Evolutionary conservation across 2,888 invertebrate species (phyloP).

Genomic region (Xestia xanthographa): DNA sequence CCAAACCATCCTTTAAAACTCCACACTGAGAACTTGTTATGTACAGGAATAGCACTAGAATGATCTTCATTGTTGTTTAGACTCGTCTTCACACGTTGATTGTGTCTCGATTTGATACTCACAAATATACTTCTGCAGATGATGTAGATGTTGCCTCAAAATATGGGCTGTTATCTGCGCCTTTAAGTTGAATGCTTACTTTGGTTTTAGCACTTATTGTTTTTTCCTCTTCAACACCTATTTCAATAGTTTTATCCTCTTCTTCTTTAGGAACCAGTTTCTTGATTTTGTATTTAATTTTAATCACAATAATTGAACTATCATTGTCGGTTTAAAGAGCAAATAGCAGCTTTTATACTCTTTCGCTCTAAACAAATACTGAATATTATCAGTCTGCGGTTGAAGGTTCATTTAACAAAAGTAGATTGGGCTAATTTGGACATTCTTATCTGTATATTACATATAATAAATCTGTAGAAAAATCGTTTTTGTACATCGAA

Average conservation of each 20-base stretch:
- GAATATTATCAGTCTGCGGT: slow-evolving; percentile 25
- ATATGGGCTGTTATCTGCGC: background rate
- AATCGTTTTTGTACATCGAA: too few species aligned
- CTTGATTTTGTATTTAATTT: background rate
- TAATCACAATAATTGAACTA: background rate
- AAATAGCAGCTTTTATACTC: background rate
- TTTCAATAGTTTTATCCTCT: background rate
- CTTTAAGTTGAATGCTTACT: background rate
- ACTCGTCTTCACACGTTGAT: too few species aligned
- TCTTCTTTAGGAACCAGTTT: background rate
- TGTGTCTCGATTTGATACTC: background rate
- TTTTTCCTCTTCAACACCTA: background rate
- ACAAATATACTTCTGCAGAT: background rate
- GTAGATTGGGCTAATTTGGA: slow-evolving; percentile 16
- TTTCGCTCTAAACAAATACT: background rate
- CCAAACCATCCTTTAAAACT: slow-evolving; percentile 7
- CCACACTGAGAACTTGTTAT: slow-evolving; percentile 16
- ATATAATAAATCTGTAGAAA: too few species aligned
- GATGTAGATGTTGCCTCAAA: background rate
- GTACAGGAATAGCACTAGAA: slow-evolving; percentile 1
- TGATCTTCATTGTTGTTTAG: slow-evolving; percentile 26
- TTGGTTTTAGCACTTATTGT: background rate
- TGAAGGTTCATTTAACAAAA: slow-evolving; percentile 28
- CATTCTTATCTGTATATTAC: too few species aligned
- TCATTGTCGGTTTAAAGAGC: background rate